Conservation (phyloP, 2,797 vertebrate species). For the Bovichtus diacanthus region DNA sequence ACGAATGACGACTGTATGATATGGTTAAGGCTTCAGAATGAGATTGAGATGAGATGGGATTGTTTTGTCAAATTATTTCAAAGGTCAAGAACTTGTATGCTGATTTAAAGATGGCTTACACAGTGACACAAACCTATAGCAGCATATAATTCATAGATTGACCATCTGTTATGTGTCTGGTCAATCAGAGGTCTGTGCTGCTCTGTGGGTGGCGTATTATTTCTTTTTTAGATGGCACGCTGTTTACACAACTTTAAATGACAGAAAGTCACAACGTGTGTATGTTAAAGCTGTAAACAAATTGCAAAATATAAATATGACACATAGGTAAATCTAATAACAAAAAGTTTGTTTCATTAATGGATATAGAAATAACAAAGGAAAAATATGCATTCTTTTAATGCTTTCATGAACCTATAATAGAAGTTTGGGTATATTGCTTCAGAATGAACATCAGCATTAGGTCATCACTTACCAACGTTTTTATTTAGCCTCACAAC, state of each 20-base stretch:
- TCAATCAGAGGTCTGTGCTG: too few species aligned
- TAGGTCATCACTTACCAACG: not conserved
- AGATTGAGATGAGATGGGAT: not conserved
- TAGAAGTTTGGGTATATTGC: not conserved
- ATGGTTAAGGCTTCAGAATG: not conserved
- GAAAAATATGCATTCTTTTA: not conserved
- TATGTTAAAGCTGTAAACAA: not conserved
- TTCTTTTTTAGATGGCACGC: not conserved
- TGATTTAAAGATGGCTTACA: not conserved
- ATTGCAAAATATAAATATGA: not conserved
- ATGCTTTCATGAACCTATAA: not conserved
- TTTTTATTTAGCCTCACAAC: conserved; percentile 1
- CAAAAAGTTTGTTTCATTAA: too few species aligned
- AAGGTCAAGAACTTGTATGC: not conserved
- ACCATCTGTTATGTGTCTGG: too few species aligned
- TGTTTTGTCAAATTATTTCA: not conserved
- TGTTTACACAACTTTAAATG: not conserved
- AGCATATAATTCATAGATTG: too few species aligned
- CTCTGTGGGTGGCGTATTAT: not conserved
- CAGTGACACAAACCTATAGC: too few species aligned
- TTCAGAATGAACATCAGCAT: not conserved
- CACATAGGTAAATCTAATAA: not conserved
- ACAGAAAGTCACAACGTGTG: too few species aligned
- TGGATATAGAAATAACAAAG: not conserved
- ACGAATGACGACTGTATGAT: too few species aligned